Evolutionary conservation across 2,888 invertebrate species (phyloP).

Genomic region (Nineta flava): DNA sequence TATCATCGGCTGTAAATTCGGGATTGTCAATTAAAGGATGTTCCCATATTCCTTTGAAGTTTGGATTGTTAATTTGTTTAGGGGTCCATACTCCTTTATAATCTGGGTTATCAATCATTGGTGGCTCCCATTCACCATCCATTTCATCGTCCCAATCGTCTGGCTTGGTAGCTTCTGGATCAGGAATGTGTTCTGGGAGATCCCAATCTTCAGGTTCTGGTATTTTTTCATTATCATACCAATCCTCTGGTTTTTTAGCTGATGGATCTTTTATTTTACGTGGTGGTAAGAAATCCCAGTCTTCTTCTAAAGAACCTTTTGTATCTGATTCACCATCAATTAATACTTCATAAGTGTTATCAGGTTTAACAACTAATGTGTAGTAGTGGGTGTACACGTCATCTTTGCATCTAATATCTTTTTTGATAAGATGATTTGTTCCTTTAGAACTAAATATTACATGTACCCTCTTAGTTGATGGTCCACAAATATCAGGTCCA

Average conservation of each 20-base stretch:
- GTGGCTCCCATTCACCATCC: conserved; percentile 93
- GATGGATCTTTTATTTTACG: conserved; percentile 96
- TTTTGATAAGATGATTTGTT: conserved; percentile 93
- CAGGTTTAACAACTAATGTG: conserved; percentile 86
- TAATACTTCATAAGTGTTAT: conserved; percentile 93
- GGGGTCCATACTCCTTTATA: conserved; percentile 99
- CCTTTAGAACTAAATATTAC: conserved; percentile 98
- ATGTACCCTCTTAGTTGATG: conserved; percentile 97
- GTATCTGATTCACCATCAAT: conserved; percentile 95
- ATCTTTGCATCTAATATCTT: conserved; percentile 98
- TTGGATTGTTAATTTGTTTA: conserved; percentile 75
- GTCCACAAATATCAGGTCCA: conserved; percentile 98
- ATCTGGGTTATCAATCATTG: conserved; percentile 97
- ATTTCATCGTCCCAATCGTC: conserved; percentile 99
- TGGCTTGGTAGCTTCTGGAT: conserved; percentile 92
- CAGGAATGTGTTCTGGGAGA: conserved; percentile 94
- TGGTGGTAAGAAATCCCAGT: conserved; percentile 96
- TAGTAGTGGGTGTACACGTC: conserved; percentile 96
- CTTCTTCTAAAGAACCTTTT: conserved; percentile 82
- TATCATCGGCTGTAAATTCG: conserved; percentile 74
- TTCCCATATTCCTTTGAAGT: conserved; percentile 92
- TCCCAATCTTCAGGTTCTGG: conserved; percentile 99
- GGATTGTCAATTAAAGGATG: conserved; percentile 99
- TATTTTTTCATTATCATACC: conserved; percentile 90
- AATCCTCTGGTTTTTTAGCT: conserved; percentile 93